Base-by-base conservation (phyloP, 1,140 invertebrate species). In the Odontomachus brunneus region DNA sequence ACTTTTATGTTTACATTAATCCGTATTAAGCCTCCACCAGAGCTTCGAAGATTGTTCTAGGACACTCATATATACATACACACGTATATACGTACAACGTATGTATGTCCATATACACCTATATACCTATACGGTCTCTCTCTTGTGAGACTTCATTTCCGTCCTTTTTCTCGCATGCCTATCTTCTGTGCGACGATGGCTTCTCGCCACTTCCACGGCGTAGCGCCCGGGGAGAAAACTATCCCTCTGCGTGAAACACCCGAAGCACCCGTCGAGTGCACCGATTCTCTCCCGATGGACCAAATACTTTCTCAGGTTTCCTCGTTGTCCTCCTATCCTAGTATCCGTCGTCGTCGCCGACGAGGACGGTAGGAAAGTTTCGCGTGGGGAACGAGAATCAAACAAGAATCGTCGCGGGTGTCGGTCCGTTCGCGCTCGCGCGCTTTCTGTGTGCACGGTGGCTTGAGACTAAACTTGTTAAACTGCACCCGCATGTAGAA, bases 401-500 rank as follows among this genome's bases (percentile, higher is more conserved):
- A 80, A 80, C 65, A 80, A 80, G 75, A 71, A 71, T 80, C 51
- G 24, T 57, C 29, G 49, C 17, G 38, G 26, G 53, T 44, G 38
- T 44, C 38, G 19, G 53, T 72, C 26, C 49, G 26, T 38, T 72
- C 49, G 51, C 51, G 48, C 24, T 17, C 22, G 66, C 17, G 3
- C 14, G 19, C 33, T 38, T 7, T 65, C 12, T 78, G 62, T 69
- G 51, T 59, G 51, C 33, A 29, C 65, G 22, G 75, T n/a, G 63
- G 75, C 75, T 80, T 80, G 75, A 69, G 75, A 80, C 75, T 65
- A 57, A 80, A 80, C 63, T 71, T 80, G 75, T 80, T 80, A 80
- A 80, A 71, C 75, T 59, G 75, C 75, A 80, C 75, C 75, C 75
- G 75, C 65, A 80, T 80, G 75, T 80, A 80, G 75, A 71, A 80